Evolutionary conservation across 2,888 invertebrate species (phyloP), one percentile per base, ranked within the genome.

Genomic region (Nasonovia ribisnigri): DNA sequence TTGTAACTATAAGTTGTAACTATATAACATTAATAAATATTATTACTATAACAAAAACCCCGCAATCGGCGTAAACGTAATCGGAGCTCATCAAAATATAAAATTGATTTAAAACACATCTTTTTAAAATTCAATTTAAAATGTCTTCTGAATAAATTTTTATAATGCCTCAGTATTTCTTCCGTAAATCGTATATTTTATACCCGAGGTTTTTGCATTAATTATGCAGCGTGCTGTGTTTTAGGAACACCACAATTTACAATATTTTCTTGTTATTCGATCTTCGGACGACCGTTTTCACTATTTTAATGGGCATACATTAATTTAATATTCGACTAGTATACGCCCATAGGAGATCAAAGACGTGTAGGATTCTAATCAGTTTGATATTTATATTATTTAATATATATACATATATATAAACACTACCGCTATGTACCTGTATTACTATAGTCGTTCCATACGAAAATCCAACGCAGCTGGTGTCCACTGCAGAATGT

Each of bases 401-500:
- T 36, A 77, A 20, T 77, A 77, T 77, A 36, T 20, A 36, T 54
- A n/a, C 10, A 10, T n/a, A 20, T 77, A 36, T 20, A 77, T 36
- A 77, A 77, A 77, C 77, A 36, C 77, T 36, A 20, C 8, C 77
- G 8, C 77, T 77, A 77, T 77, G 36, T 0, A 36, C n/a, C n/a
- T n/a, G n/a, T 36, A 8, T 36, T 77, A 77, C 36, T 77, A 77
- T 77, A 77, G 26, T 88, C 29, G 46, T 67, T n/a, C 11, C 16
- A 46, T n/a, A 46, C 36, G 46, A 94, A 90, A 94, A 54, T 77
- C 84, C 43, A 5, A 48, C 67, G 43, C 87, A 67, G 36, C 67
- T 36, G 57, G 91, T 92, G 91, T 60, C 46, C 46, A 46, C 42
- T n/a, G 24, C n/a, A n/a, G 67, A 36, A 91, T 54, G 54, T 84